Conservation (phyloP, 2,113 vertebrate genomes). For the Otus sunia region DNA sequence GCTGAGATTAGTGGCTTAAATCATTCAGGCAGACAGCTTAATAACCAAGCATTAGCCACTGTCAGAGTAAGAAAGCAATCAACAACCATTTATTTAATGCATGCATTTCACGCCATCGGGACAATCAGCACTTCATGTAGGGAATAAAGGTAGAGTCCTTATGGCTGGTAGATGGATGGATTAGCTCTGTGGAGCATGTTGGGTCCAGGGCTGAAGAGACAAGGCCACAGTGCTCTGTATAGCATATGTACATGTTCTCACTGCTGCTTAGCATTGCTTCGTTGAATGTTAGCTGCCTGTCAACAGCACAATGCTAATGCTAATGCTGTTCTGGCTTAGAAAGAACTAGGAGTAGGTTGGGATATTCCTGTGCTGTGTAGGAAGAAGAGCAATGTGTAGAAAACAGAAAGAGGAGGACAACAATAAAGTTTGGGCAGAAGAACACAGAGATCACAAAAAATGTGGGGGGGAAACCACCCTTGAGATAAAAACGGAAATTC, state of each 20-base stretch:
- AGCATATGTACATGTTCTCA: accelerated
- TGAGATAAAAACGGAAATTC: background rate
- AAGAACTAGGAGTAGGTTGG: background rate
- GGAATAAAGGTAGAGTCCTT: background rate
- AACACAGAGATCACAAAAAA: background rate
- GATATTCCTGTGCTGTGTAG: conserved; percentile 46
- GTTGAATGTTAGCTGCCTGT: background rate
- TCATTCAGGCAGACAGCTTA: background rate
- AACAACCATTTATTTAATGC: background rate
- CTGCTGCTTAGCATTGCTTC: background rate
- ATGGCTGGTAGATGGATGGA: background rate
- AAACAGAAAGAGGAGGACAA: conserved; percentile 19
- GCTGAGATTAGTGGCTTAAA: background rate
- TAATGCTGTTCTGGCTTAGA: background rate
- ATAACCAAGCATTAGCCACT: background rate
- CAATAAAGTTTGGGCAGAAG: conserved; percentile 22
- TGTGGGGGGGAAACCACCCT: background rate
- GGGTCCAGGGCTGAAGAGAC: background rate
- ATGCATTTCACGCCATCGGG: background rate
- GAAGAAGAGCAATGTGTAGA: conserved; percentile 30
- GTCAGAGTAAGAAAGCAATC: background rate
- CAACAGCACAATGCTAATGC: background rate
- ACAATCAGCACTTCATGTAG: background rate
- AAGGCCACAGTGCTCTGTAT: background rate
- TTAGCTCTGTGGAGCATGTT: background rate